phyloP scores from a whole-genome alignment of 2,888 invertebrate genomes.

The Ligdia adustata region DNA sequence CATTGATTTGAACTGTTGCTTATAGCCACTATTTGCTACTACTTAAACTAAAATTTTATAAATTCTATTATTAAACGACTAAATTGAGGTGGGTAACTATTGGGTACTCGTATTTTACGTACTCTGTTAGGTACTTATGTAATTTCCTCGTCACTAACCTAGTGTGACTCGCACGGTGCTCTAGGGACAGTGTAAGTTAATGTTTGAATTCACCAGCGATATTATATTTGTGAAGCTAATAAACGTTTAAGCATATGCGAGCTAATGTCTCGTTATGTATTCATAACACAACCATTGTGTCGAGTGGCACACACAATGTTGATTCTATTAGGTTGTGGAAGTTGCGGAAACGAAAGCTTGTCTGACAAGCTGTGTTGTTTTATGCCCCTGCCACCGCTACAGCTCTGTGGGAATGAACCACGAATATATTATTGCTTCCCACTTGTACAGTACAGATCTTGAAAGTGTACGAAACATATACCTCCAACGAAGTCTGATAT shows the following conservation, averaged over 20 bases:
- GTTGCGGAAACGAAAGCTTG: conserved; percentile 68
- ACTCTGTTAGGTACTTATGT: too few relatives aligned
- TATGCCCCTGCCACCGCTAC: conserved; percentile 39
- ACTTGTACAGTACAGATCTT: conserved; percentile 3
- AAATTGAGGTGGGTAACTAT: too few relatives aligned
- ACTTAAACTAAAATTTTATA: too few relatives aligned
- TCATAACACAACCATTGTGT: conserved; percentile 73
- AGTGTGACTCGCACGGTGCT: conserved; percentile 14
- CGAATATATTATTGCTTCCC: conserved; percentile 41
- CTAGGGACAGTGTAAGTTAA: conserved; percentile 35
- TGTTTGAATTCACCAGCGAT: conserved; percentile 49
- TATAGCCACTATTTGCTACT: too few relatives aligned
- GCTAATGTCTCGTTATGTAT: conserved; percentile 75
- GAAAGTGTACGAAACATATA: conserved; percentile 7
- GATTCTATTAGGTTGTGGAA: conserved; percentile 72
- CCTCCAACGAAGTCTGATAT: conserved; percentile 2
- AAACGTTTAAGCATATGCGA: conserved; percentile 65
- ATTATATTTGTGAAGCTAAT: conserved; percentile 69
- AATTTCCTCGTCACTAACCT: too few relatives aligned
- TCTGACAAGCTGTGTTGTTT: conserved; percentile 57
- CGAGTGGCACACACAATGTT: conserved; percentile 64
- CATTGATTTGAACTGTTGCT: too few relatives aligned
- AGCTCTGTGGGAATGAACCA: conserved; percentile 38
- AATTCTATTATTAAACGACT: too few relatives aligned
- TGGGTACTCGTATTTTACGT: too few relatives aligned